phyloP scores from a whole-genome alignment of 2,888 invertebrate species.

The Aplocera efformata region DNA sequence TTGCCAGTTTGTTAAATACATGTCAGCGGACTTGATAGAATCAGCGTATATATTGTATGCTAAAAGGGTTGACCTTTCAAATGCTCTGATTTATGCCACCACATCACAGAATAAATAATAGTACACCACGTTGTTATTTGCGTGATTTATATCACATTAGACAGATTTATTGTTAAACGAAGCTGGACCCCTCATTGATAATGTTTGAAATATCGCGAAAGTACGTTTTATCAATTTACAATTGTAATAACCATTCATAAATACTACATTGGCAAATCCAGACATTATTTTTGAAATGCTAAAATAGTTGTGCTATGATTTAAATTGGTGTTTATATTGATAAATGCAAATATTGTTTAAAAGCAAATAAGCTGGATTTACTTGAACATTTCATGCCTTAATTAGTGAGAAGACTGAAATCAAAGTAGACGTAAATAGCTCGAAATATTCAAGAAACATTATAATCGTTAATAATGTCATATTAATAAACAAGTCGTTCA shows the following conservation, averaged over 20 bases:
- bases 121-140: too few species aligned
- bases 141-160: constrained; percentile 11
- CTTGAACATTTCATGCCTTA: too few species aligned
- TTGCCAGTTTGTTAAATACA: constrained; percentile 1
- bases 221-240: too few species aligned
- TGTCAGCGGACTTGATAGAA: constrained; percentile 4
- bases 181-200: neutral
- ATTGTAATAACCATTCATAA: too few species aligned
- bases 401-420: too few species aligned
- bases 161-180: constrained; percentile 14
- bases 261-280: too few species aligned
- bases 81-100: constrained; percentile 7
- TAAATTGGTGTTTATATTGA: constrained; percentile 6
- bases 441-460: constrained; percentile 5
- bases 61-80: constrained; percentile 24
- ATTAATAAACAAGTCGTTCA: constrained; percentile 70
- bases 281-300: too few species aligned
- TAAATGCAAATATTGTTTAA: too few species aligned
- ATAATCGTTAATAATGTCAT: constrained; percentile 62
- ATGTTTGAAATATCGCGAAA: neutral
- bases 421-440: neutral
- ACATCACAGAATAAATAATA: too few species aligned
- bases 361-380: too few species aligned
- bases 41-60: constrained; percentile 1
- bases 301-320: too few species aligned